These are phyloP conservation scores for Argopecten irradians DNA, from an alignment of 1,140 invertebrate genomes.

Conservation along the genomic window DNA sequence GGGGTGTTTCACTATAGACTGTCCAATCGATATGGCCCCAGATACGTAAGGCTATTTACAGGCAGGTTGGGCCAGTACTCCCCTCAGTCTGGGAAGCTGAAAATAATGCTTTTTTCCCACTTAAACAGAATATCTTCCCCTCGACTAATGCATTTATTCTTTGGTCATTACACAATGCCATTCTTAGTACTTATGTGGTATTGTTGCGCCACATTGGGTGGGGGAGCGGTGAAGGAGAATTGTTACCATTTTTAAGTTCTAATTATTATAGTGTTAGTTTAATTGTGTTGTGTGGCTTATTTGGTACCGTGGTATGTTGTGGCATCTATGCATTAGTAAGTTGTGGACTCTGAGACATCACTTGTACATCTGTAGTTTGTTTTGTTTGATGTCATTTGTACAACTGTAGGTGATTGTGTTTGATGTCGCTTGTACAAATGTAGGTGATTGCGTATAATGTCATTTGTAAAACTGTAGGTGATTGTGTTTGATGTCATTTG, in stretches of 20 bases:
- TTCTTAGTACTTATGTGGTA: too few relatives aligned
- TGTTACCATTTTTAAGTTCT: too few relatives aligned
- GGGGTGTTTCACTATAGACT: not conserved
- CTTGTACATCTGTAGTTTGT: not conserved
- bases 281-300: too few relatives aligned
- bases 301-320: too few relatives aligned
- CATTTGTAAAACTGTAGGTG: not conserved
- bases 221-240: too few relatives aligned
- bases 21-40: not conserved
- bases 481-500: not conserved
- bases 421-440: not conserved
- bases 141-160: not conserved
- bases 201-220: too few relatives aligned
- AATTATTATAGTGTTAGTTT: too few relatives aligned
- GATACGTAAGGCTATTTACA: not conserved
- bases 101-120: not conserved
- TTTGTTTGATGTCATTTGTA: not conserved
- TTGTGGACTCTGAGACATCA: not conserved
- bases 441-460: not conserved
- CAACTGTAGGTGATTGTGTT: not conserved
- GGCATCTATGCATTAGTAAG: not conserved
- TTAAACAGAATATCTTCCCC: not conserved
- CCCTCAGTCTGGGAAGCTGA: not conserved
- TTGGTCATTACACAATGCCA: too few relatives aligned
- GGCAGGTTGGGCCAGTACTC: not conserved